A percentile compares a stretch with the other conserved stretches of the same genome.
phyloP scores from a whole-genome alignment of 2,113 vertebrate genomes.

The Cavia porcellus region DNA sequence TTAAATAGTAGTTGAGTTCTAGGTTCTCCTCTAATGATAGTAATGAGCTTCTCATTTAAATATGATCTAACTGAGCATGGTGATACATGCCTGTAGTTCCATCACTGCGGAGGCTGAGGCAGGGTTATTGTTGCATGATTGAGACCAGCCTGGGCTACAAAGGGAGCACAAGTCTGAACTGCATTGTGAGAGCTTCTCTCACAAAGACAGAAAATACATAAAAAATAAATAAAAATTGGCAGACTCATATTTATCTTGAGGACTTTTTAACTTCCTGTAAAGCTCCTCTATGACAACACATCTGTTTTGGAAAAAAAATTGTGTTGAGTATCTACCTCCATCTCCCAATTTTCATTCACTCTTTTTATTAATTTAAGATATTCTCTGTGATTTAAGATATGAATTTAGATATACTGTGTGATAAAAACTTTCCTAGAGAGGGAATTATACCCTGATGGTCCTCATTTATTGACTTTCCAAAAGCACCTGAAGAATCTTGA shows the following conservation, averaged over 20 bases:
- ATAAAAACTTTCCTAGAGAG: not conserved
- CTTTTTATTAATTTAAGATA: not conserved
- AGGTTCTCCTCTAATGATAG: no score
- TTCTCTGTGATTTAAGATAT: no score
- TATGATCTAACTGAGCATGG: no score
- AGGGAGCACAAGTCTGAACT: no score
- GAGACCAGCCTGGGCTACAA: no score
- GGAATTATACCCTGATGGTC: not conserved
- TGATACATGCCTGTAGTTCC: no score
- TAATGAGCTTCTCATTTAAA: no score
- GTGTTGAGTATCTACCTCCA: not conserved
- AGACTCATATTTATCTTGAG: not conserved
- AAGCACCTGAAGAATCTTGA: not conserved
- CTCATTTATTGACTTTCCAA: not conserved
- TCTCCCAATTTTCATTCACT: not conserved
- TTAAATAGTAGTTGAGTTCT: no score
- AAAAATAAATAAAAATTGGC: not conserved
- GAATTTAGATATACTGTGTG: not conserved
- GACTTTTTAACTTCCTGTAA: not conserved
- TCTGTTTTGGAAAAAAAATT: conserved; percentile 56
- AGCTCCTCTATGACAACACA: conserved; percentile 8
- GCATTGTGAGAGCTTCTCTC: no score
- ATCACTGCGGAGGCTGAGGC: no score
- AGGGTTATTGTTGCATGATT: no score
- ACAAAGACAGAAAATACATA: no score